These are phyloP conservation scores for Lamproptera curius DNA, from an alignment of 2,888 invertebrate species.

Conservation along the genomic window DNA sequence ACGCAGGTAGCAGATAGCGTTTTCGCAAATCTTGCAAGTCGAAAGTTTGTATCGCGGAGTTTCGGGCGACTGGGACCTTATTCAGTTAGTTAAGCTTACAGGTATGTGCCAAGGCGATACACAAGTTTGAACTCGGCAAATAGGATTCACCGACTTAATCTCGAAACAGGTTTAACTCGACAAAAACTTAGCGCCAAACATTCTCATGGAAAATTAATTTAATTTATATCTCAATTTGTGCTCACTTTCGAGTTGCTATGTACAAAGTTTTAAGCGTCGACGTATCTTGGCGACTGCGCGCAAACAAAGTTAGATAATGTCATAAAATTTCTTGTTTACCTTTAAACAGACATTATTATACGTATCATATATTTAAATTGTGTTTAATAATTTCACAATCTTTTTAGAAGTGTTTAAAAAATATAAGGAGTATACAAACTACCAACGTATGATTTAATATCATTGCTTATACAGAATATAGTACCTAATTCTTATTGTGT, in stretches of 20 bases:
- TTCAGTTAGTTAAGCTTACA: conserved; percentile 59
- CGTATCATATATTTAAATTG: too few species aligned
- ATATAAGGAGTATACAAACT: too few species aligned
- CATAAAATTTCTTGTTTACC: too few species aligned
- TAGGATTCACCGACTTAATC: conserved; percentile 24
- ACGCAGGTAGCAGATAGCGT: conserved; percentile 49
- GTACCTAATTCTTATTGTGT: too few species aligned
- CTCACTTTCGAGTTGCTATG: not conserved
- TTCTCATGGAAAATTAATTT: conserved; percentile 30
- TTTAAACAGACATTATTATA: too few species aligned
- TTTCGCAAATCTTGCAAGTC: conserved; percentile 66
- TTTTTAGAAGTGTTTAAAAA: too few species aligned
- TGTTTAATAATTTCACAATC: too few species aligned
- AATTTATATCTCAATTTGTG: not conserved
- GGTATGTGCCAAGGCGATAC: conserved; percentile 50
- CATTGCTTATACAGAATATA: too few species aligned
- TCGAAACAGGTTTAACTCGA: conserved; percentile 15
- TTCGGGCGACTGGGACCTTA: conserved; percentile 49
- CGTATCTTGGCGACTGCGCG: too few species aligned
- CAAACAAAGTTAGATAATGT: too few species aligned
- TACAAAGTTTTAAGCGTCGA: not conserved
- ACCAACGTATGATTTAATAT: too few species aligned
- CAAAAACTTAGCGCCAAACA: conserved; percentile 30
- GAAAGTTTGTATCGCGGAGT: conserved; percentile 63
- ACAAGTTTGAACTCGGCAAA: conserved; percentile 37